Conservation (phyloP, 2,113 vertebrate species). For the Tachysurus fulvidraco region DNA sequence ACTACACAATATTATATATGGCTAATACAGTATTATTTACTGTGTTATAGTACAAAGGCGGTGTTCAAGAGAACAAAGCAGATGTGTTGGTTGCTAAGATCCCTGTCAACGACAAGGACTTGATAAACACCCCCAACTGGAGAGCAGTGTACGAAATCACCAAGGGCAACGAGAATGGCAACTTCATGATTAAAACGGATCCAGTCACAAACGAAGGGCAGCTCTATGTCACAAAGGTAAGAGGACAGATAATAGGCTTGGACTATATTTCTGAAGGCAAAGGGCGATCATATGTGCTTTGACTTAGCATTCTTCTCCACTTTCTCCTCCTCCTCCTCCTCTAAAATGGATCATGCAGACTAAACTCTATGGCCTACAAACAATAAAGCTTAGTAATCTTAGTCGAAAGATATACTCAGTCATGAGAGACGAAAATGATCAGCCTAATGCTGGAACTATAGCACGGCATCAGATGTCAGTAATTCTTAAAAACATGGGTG, state of each 20-base stretch:
- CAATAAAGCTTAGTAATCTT: background rate
- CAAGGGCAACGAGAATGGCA: slow-evolving; percentile 78
- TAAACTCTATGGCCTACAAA: background rate
- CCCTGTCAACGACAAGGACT: slow-evolving; percentile 74
- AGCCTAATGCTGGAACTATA: background rate
- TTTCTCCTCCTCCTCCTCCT: background rate
- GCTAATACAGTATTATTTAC: background rate
- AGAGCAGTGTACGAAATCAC: slow-evolving; percentile 74
- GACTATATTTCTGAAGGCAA: background rate
- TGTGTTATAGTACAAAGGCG: slow-evolving; percentile 71
- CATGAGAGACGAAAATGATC: background rate
- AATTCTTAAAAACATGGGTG: background rate
- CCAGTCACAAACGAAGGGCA: slow-evolving; percentile 80
- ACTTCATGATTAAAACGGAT: slow-evolving; percentile 82
- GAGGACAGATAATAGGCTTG: background rate
- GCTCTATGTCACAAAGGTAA: slow-evolving; percentile 81
- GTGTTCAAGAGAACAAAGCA: slow-evolving; percentile 78
- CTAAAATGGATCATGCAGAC: background rate
- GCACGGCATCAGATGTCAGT: background rate
- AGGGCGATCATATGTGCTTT: background rate
- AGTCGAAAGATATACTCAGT: background rate
- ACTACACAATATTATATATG: background rate
- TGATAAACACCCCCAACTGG: slow-evolving; percentile 70
- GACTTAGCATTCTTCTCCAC: background rate
- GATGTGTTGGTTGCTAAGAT: slow-evolving; percentile 74